Evolutionary conservation across 2,888 invertebrate genomes (phyloP).

Genomic region (Mimachlamys varia): DNA sequence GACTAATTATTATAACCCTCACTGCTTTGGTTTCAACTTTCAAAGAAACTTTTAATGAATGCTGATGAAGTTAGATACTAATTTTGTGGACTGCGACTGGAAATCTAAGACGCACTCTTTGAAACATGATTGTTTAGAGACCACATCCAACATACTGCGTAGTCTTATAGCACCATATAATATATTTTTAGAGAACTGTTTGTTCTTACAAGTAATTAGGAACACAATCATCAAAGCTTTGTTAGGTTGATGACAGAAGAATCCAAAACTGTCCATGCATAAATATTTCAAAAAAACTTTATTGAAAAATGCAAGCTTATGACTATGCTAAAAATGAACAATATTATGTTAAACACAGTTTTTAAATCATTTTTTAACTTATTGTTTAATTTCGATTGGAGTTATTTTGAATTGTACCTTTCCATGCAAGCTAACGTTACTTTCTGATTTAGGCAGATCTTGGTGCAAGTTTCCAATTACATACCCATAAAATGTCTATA

Average conservation of each 20-base stretch:
- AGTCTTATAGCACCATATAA: neutral
- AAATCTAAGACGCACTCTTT: neutral
- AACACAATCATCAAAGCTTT: neutral
- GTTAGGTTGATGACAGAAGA: neutral
- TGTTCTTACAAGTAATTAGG: neutral
- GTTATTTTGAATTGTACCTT: too few species aligned
- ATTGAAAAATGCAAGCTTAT: too few species aligned
- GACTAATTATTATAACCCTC: neutral
- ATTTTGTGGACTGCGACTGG: neutral
- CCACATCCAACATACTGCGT: neutral
- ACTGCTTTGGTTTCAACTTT: neutral
- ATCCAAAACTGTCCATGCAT: too few species aligned
- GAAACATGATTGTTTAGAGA: neutral
- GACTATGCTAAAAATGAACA: too few species aligned
- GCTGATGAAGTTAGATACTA: neutral
- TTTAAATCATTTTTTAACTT: too few species aligned
- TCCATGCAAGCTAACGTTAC: neutral
- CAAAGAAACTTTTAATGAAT: conserved; percentile 27
- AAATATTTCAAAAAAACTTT: too few species aligned
- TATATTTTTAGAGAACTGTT: neutral
- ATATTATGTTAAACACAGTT: too few species aligned
- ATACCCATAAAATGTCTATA: neutral
- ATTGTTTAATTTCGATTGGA: too few species aligned
- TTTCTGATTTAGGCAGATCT: neutral
- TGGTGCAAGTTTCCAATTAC: neutral